phyloP scores from a whole-genome alignment of 2,113 vertebrate species.

The Myotis yumanensis region DNA sequence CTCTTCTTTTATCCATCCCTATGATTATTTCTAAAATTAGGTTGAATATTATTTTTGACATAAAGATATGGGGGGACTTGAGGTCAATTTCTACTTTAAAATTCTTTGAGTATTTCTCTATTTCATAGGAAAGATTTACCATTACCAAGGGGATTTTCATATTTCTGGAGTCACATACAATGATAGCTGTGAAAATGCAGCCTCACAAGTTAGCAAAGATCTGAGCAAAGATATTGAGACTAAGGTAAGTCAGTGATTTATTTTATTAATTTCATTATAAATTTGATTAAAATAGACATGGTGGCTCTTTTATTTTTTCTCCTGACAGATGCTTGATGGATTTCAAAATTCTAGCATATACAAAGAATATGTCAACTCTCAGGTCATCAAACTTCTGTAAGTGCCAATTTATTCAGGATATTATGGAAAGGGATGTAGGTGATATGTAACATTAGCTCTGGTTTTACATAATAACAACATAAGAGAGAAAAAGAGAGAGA shows the following conservation, averaged over 20 bases:
- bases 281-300: neutral
- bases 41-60: neutral
- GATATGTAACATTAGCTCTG: neutral
- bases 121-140: constrained; percentile 47
- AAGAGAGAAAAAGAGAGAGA: neutral
- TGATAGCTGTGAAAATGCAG: constrained; percentile 40
- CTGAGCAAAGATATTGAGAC: constrained; percentile 57
- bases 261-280: neutral
- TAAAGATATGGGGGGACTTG: neutral
- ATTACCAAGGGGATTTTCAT: constrained; percentile 56
- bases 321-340: constrained; percentile 26
- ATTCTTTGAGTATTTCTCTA: neutral
- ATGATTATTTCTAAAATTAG: neutral
- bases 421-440: neutral
- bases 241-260: constrained; percentile 5
- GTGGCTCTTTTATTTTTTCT: neutral
- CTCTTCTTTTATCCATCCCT: neutral
- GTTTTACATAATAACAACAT: neutral
- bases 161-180: constrained; percentile 59
- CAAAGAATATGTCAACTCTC: constrained; percentile 55
- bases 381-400: constrained; percentile 57
- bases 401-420: constrained; percentile 4
- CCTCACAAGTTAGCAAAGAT: constrained; percentile 21
- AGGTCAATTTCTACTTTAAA: neutral
- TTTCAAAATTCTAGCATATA: constrained; percentile 64